Evolutionary conservation across 2,113 vertebrate species (phyloP), one percentile per base, ranked within the genome.

Genomic region (Semicossyphus pulcher): DNA sequence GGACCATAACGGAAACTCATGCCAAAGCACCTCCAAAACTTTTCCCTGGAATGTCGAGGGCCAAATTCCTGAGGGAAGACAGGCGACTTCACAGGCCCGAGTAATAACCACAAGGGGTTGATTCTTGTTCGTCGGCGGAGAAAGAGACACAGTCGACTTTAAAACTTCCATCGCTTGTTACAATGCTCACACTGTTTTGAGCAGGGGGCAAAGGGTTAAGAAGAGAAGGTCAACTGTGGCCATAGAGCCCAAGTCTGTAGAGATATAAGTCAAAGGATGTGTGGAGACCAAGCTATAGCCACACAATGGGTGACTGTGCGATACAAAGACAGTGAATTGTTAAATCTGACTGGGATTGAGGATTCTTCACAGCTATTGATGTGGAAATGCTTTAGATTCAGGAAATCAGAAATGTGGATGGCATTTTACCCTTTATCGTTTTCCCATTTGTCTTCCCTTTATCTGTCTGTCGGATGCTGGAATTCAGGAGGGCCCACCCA

Each of bases 221-320:
- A 60, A 62, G 53, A 81, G 80, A 84, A 86, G 90, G 91, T 91
- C 90, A 90, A n/a, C 32, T 63, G 57, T 71, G 69, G 72, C 67
- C 48, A 41, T 77, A 66, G 64, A 58, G 66, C 36, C 11, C 58
- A 36, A 74, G 51, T 81, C 74, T 65, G 51, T 59, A 6, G 69
- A 83, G 78, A 88, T 79, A 83, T 76, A 87, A 83, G 87, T 73
- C 88, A 73, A 75, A 81, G 84, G 77, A 80, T 84, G 83, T 72
- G 80, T 68, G 42, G 59, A 53, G 71, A 67, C 45, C 47, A 59
- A 68, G 52, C 70, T 61, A 61, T 65, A 54, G 66, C 48, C 31
- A 21, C 56, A 93, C 91, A 94, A 93, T 89, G 84, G 67, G 53
- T 48, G 81, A 77, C 89, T 93, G 75, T 93, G 86, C 58, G 51